phyloP scores from a whole-genome alignment of 1,140 invertebrate species.

The Platorchestia sp. region DNA sequence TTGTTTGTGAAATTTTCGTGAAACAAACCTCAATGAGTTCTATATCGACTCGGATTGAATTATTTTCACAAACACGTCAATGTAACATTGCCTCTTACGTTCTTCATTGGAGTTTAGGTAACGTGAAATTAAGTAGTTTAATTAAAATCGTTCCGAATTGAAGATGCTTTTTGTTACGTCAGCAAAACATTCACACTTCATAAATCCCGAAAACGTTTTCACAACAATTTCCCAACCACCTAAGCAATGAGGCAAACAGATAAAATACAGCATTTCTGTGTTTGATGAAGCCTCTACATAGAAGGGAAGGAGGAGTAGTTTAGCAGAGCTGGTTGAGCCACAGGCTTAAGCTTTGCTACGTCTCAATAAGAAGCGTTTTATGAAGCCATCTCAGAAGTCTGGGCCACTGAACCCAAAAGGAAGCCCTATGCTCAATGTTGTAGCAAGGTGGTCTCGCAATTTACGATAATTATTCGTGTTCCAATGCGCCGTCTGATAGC shows the following conservation, averaged over 20 bases:
- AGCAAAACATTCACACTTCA: neutral
- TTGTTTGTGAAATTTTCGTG: neutral
- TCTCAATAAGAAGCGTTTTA: neutral
- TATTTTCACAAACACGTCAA: neutral
- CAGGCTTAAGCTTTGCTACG: neutral
- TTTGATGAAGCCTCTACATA: neutral
- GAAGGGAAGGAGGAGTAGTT: neutral
- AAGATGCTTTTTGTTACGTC: neutral
- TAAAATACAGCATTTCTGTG: neutral
- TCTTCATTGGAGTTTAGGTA: neutral
- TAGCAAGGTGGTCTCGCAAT: neutral
- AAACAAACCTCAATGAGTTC: neutral
- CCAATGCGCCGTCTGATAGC: conserved; percentile 19
- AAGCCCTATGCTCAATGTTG: neutral
- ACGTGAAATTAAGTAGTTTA: neutral
- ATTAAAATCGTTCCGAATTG: neutral
- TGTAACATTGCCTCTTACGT: neutral
- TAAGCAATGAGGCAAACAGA: neutral
- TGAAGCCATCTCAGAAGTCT: neutral
- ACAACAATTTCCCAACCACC: too few relatives aligned
- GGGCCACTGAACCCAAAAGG: conserved; percentile 18
- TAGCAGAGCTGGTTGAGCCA: neutral
- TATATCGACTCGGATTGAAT: neutral
- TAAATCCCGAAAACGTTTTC: neutral
- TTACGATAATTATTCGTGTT: conserved; percentile 16